Evolutionary conservation across 2,888 invertebrate genomes (phyloP).

Genomic region (Pedicia rivosa): DNA sequence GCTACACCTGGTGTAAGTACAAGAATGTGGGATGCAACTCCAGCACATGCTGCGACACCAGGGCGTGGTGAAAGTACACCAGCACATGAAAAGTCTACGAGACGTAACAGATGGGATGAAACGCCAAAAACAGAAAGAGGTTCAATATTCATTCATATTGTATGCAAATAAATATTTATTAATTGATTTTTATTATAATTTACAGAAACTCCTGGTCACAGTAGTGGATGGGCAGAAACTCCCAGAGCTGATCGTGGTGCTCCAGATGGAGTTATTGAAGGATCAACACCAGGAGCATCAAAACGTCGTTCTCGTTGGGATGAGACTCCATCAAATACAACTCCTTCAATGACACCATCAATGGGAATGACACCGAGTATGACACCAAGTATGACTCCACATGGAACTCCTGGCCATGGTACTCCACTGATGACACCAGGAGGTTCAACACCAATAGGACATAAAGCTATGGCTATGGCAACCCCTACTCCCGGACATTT

Average conservation of each 20-base stretch:
- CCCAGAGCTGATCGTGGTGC: conserved; percentile 84
- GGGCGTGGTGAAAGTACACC: conserved; percentile 76
- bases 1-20: conserved; percentile 82
- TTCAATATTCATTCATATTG: conserved; percentile 17
- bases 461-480: conserved; percentile 96
- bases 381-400: conserved; percentile 58
- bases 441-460: conserved; percentile 73
- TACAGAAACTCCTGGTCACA: conserved; percentile 85
- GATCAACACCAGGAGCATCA: conserved; percentile 85
- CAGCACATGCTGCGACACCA: conserved; percentile 81
- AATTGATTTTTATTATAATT: conserved; percentile 7
- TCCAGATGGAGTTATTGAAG: conserved; percentile 55
- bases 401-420: conserved; percentile 52
- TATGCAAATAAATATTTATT: conserved; percentile 4
- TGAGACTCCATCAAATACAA: conserved; percentile 79
- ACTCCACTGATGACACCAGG: conserved; percentile 65
- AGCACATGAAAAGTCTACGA: conserved; percentile 54
- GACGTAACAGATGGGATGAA: conserved; percentile 98
- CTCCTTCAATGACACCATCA: conserved; percentile 56
- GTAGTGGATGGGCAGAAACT: conserved; percentile 98
- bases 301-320: conserved; percentile 98
- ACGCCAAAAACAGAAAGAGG: conserved; percentile 94
- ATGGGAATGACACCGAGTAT: conserved; percentile 42
- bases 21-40: conserved; percentile 94
- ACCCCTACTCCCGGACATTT: conserved; percentile 95